phyloP scores from a whole-genome alignment of 1,140 invertebrate species.

The Rhynchophorus ferrugineus region DNA sequence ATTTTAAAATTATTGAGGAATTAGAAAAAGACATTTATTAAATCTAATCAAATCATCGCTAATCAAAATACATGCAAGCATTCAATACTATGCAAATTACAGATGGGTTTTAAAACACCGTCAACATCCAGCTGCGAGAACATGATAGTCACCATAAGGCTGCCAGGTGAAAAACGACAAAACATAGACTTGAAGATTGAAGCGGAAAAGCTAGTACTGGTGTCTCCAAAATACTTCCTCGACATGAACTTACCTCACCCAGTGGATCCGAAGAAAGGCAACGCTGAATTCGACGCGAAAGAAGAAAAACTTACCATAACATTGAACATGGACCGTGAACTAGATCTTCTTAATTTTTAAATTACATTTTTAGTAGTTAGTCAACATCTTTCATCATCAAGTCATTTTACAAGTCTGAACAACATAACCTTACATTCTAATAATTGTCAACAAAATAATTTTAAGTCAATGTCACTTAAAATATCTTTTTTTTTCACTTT shows the following conservation, averaged over 20 bases:
- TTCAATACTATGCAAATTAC: too few species aligned
- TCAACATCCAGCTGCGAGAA: conserved; percentile 78
- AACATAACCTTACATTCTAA: too few species aligned
- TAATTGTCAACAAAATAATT: too few species aligned
- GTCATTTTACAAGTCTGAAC: too few species aligned
- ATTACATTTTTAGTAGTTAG: conserved; percentile 5
- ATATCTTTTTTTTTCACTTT: too few species aligned
- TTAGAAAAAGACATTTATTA: too few species aligned
- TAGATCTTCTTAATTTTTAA: conserved; percentile 80
- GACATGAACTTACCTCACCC: conserved; percentile 68
- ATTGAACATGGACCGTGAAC: conserved; percentile 62
- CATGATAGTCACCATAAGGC: conserved; percentile 63
- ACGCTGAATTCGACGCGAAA: conserved; percentile 71
- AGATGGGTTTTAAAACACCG: conserved; percentile 80
- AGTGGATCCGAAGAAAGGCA: conserved; percentile 68
- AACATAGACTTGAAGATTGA: conserved; percentile 64
- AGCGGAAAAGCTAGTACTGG: conserved; percentile 56
- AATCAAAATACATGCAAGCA: too few species aligned
- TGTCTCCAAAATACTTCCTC: conserved; percentile 56
- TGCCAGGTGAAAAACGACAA: conserved; percentile 62
- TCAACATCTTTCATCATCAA: too few species aligned
- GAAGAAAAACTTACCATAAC: conserved; percentile 59
- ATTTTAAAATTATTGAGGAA: too few species aligned
- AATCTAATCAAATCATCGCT: too few species aligned
- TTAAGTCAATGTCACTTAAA: too few species aligned